Evolutionary conservation across 2,888 invertebrate genomes (phyloP).

Genomic region (Trichogramma evanescens): DNA sequence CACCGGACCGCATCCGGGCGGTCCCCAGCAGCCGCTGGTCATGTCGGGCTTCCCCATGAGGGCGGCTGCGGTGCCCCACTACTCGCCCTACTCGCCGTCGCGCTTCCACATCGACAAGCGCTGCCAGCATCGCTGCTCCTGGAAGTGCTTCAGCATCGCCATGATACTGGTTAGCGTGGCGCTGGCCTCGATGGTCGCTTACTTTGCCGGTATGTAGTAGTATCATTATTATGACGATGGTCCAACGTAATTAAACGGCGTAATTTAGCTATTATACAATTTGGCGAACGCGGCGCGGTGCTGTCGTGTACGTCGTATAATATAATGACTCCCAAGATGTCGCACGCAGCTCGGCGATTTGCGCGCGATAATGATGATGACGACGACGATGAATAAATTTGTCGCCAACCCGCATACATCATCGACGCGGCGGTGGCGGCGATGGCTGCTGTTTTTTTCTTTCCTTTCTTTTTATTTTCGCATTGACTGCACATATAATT

Average conservation of each 20-base stretch:
- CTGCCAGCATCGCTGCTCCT: constrained; percentile 88
- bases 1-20: constrained; percentile 54
- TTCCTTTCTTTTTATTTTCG: no score
- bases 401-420: no score
- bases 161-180: constrained; percentile 86
- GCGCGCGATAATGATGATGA: not conserved
- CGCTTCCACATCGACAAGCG: constrained; percentile 92
- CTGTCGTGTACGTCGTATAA: not conserved
- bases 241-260: not conserved
- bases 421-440: no score
- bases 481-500: not conserved
- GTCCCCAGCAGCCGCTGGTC: constrained; percentile 65
- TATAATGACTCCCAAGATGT: not conserved
- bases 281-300: not conserved
- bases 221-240: not conserved
- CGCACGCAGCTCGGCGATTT: not conserved
- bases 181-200: constrained; percentile 86
- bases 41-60: constrained; percentile 84
- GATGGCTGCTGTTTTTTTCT: no score
- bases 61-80: constrained; percentile 65
- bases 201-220: constrained; percentile 79
- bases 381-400: not conserved
- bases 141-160: constrained; percentile 92
- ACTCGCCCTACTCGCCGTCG: constrained; percentile 85
- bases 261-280: not conserved